Conservation (phyloP, 2,797 vertebrate genomes). For the Callimico goeldii region DNA sequence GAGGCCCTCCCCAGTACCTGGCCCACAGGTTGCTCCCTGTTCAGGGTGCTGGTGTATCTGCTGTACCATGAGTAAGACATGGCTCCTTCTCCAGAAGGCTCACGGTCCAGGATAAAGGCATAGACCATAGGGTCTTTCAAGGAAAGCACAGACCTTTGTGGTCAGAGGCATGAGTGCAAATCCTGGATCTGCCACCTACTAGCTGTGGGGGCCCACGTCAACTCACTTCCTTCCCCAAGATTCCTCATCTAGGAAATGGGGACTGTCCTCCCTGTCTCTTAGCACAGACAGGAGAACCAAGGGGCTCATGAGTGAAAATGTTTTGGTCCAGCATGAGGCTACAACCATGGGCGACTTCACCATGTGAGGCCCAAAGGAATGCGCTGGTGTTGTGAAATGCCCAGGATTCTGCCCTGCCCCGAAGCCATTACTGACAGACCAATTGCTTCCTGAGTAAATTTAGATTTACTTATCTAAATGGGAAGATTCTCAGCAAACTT, state of each 20-base stretch:
- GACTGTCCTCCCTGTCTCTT: rapidly evolving
- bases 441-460: not conserved
- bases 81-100: not conserved
- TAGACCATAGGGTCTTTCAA: not conserved
- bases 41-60: not conserved
- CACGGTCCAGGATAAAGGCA: not conserved
- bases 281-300: not conserved
- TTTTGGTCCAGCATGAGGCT: not conserved
- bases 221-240: not conserved
- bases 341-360: rapidly evolving
- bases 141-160: not conserved
- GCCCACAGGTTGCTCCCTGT: too few relatives aligned
- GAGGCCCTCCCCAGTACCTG: not conserved
- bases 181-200: not conserved
- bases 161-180: not conserved
- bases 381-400: rapidly evolving
- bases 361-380: rapidly evolving
- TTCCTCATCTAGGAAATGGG: not conserved
- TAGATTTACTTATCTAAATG: not conserved
- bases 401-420: not conserved
- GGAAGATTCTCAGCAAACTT: not conserved
- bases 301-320: rapidly evolving
- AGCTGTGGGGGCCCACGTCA: not conserved
- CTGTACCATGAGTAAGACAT: rapidly evolving
- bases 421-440: rapidly evolving